Percentiles rank a stretch among this genome's conserved stretches.
Evolutionary conservation across 2,888 invertebrate genomes (phyloP).

Genomic region (Dysmachus trigonus): DNA sequence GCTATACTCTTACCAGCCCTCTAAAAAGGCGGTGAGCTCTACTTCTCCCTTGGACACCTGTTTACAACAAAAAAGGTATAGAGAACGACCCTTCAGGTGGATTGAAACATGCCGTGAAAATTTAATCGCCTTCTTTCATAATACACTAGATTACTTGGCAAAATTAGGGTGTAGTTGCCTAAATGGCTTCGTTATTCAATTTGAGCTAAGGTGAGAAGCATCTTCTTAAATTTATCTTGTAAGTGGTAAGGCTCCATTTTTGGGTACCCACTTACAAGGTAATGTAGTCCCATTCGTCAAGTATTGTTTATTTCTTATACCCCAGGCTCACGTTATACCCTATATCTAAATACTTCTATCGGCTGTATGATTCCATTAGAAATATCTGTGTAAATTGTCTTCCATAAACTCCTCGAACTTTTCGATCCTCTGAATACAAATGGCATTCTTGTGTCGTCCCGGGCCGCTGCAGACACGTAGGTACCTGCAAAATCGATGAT

Average conservation of each 20-base stretch:
- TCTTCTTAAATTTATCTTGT: neutral
- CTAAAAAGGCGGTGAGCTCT: neutral
- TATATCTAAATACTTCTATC: neutral
- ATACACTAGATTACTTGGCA: neutral
- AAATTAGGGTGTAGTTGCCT: neutral
- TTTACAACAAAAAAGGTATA: neutral
- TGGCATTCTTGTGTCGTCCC: neutral
- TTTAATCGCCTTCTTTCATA: neutral
- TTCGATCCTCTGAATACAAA: neutral
- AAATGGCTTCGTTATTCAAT: neutral
- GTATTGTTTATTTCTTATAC: neutral
- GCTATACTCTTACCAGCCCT: neutral
- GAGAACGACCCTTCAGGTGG: neutral
- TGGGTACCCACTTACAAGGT: neutral
- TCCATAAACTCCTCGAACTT: neutral
- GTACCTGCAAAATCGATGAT: neutral
- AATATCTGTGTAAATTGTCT: slow-evolving; percentile 14
- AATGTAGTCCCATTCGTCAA: neutral
- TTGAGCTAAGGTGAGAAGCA: neutral
- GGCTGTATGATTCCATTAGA: neutral
- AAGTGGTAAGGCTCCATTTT: neutral
- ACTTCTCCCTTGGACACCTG: neutral
- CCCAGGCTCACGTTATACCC: neutral
- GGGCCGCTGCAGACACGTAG: neutral
- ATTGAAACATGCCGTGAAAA: neutral